Base-by-base conservation (phyloP, 2,113 vertebrate species). In the Erpornis zantholeuca region DNA sequence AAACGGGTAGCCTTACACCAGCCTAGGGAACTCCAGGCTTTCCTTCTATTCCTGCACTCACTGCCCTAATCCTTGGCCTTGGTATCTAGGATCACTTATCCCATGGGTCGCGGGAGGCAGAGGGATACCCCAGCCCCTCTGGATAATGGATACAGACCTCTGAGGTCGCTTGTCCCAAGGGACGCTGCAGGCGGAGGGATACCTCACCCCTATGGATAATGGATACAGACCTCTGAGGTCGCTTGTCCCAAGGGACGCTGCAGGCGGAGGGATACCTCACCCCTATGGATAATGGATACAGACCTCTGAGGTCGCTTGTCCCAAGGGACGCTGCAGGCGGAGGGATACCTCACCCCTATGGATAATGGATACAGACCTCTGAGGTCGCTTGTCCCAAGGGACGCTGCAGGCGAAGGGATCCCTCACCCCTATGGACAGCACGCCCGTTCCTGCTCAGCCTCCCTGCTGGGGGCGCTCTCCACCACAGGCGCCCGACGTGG, bases 401-500 rank as follows among this genome's bases (percentile, higher is more conserved):
- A 5, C 4, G 17, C 38, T 15, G 70, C 22, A 12, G 11, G 6
- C 29, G 2, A 36, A 33, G 21, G 12, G 16, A n/a, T 8, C 5
- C 6, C 6, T 22, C 17, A 3, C 1, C 18, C 10, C 63, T 4
- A 5, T 0, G 44, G 12, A 2, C 0, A 15, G 20, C 60, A 3
- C 12, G 0, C 8, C 24, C 6, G 0, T 0, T 5, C 13, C 29
- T 3, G 24, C 50, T 10, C 60, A 10, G 19, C 20, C 35, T 29
- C 35, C n/a, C 73, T 8, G 20, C 57, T 11, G 27, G 17, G 11
- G n/a, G 40, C 53, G 24, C 76, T 3, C 63, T 20, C 36, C 2
- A 8, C 0, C 25, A 18, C 11, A 0, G 6, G 3, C 2, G 1
- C 4, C 5, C 2, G 3, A 24, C 6, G 5, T 21, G 25, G 12